Evolutionary conservation across 2,113 vertebrate species (phyloP), one percentile per base, ranked within the genome.

Genomic region (Nipponia nippon): DNA sequence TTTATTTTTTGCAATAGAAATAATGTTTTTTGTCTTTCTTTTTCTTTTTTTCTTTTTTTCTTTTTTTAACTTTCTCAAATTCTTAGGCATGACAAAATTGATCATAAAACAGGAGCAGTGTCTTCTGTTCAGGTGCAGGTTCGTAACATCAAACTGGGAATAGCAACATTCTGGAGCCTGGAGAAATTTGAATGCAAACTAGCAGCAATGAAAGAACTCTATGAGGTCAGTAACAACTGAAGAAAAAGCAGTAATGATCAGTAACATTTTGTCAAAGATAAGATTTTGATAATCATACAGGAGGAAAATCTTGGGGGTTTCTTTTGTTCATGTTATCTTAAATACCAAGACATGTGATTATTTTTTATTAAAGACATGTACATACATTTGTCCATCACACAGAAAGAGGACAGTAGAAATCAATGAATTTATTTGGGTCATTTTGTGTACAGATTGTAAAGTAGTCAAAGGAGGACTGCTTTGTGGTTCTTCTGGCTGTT

Each of bases 111-210:
- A 32, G 63, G 86, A 86, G 20, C 73, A 61, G 95, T 80, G 7
- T 84, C 93, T 92, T 97, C 89, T 67, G 55, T 98, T 44, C 98
- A 98, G 86, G 98, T 99, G 46, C 98, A 98, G 44, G 99, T 99
- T 96, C 98, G 98, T 93, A 99, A 99, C 93, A 97, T 98, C 90
- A 99, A 98, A 84, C 97, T 99, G 88, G 98, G 99, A 59, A 99
- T 99, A 93, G 97, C 98, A 56, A 99, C 99, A 13, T 98, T 99
- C 94, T 99, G 99, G 99, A 99, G 97, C 92, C 90, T 99, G 71
- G 99, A 99, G 66, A 99, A 99, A 96, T 99, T 99, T 97, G 99
- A 99, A 77, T 98, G 98, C 96, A 99, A 99, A 92, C 98, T 99
- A 73, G 99, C 98, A 56, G 97, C 98, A 75, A 99, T 99, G 99